phyloP scores from a whole-genome alignment of 2,888 invertebrate species.

The Clitarchus hookeri region DNA sequence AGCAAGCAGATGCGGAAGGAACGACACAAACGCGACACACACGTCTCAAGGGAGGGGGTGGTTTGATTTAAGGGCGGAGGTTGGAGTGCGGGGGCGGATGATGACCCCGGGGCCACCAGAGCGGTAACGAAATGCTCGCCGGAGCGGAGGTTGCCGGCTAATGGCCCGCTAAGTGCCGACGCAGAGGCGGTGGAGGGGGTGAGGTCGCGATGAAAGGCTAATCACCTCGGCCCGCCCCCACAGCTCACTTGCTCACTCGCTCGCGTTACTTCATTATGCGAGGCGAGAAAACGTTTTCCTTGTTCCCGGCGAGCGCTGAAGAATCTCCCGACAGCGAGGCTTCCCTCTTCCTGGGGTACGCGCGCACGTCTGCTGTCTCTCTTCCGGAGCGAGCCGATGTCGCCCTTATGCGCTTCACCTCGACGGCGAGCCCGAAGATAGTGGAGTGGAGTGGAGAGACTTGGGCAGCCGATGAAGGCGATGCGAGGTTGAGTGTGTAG shows the following conservation, averaged over 20 bases:
- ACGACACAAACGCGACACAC: neutral
- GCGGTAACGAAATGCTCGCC: neutral
- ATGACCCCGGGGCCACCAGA: neutral
- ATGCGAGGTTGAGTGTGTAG: too few species aligned
- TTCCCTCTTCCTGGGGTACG: too few species aligned
- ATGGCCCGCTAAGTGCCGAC: constrained; percentile 3
- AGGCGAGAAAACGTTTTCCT: constrained; percentile 39
- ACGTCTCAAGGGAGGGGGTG: neutral
- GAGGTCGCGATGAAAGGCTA: constrained; percentile 14
- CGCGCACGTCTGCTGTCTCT: too few species aligned
- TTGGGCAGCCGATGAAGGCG: too few species aligned
- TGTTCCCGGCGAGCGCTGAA: constrained; percentile 29
- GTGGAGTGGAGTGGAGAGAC: too few species aligned
- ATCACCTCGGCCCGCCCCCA: neutral
- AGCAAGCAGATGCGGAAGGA: too few species aligned
- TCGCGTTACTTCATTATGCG: constrained; percentile 29
- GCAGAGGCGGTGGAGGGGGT: neutral
- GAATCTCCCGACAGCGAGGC: neutral
- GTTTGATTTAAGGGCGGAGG: neutral
- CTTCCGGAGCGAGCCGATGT: too few species aligned
- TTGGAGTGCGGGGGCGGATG: neutral
- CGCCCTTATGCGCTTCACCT: too few species aligned
- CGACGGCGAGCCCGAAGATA: too few species aligned
- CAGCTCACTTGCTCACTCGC: neutral
- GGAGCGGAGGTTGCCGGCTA: neutral